Conservation (phyloP, 1,140 invertebrate genomes). For the Amphibalanus amphitrite region DNA sequence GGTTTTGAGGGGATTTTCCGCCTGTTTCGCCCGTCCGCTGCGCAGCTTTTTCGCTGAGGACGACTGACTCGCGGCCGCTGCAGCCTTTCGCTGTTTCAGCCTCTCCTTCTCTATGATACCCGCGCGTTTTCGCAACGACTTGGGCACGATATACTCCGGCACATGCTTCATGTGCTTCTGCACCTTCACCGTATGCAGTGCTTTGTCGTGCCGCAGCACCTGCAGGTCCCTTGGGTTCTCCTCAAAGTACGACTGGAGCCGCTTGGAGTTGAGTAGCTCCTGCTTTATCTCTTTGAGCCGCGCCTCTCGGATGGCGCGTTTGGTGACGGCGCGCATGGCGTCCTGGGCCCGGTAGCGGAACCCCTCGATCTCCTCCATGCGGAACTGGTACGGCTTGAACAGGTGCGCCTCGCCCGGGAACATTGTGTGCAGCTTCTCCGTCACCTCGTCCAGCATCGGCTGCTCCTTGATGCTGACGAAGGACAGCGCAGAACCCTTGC, state of each 20-base stretch:
- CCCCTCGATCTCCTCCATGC: conserved; percentile 84
- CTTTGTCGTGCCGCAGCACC: conserved; percentile 78
- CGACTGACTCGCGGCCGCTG: neutral
- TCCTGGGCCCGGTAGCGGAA: conserved; percentile 87
- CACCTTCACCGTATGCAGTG: conserved; percentile 63
- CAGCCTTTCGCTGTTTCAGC: neutral
- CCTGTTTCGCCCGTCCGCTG: neutral
- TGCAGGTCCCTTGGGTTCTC: conserved; percentile 83
- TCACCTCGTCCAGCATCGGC: conserved; percentile 52
- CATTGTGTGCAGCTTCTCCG: conserved; percentile 47
- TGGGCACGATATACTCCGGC: conserved; percentile 81
- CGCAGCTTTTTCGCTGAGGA: neutral
- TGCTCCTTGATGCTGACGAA: conserved; percentile 75
- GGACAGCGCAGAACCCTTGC: conserved; percentile 84
- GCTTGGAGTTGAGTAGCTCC: conserved; percentile 82
- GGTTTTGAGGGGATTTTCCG: neutral
- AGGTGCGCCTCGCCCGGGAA: conserved; percentile 24
- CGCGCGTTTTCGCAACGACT: conserved; percentile 32
- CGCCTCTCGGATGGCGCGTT: conserved; percentile 78
- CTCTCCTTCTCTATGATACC: neutral
- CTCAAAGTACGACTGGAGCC: conserved; percentile 80
- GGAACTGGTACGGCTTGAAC: conserved; percentile 76
- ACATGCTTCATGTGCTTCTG: conserved; percentile 78
- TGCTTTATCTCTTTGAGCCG: conserved; percentile 87
- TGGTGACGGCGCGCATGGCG: conserved; percentile 82